Evolutionary conservation across 2,113 vertebrate species (phyloP).

Genomic region (Motacilla alba): DNA sequence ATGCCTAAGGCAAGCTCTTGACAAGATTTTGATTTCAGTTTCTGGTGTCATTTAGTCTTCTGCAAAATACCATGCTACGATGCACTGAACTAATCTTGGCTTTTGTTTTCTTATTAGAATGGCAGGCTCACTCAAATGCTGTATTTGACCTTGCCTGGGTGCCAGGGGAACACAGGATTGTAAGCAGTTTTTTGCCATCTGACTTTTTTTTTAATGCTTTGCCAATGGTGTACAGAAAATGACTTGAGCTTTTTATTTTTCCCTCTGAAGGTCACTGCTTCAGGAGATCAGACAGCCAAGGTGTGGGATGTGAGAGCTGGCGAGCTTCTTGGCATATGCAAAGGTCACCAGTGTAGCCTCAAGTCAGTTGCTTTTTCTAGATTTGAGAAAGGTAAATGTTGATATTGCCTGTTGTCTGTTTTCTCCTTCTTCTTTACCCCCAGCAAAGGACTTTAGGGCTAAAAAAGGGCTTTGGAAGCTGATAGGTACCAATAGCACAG

Average conservation of each 20-base stretch:
- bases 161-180: conserved; percentile 87
- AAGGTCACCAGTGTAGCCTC: conserved; percentile 95
- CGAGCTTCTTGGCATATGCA: conserved; percentile 89
- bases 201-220: conserved; percentile 22
- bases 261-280: conserved; percentile 87
- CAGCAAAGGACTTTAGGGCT: neutral
- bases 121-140: conserved; percentile 94
- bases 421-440: neutral
- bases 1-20: neutral
- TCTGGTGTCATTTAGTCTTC: neutral
- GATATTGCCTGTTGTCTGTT: neutral
- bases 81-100: neutral
- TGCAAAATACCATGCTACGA: neutral
- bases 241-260: conserved; percentile 9
- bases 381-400: conserved; percentile 85
- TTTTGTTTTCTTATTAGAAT: conserved; percentile 78
- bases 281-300: conserved; percentile 93
- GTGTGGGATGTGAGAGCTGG: conserved; percentile 90
- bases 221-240: neutral
- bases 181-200: conserved; percentile 67
- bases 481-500: neutral
- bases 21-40: neutral
- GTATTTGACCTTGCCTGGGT: conserved; percentile 98
- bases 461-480: neutral
- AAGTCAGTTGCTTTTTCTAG: conserved; percentile 92